Conservation (phyloP, 2,113 vertebrate genomes). For the Pantherophis guttatus region DNA sequence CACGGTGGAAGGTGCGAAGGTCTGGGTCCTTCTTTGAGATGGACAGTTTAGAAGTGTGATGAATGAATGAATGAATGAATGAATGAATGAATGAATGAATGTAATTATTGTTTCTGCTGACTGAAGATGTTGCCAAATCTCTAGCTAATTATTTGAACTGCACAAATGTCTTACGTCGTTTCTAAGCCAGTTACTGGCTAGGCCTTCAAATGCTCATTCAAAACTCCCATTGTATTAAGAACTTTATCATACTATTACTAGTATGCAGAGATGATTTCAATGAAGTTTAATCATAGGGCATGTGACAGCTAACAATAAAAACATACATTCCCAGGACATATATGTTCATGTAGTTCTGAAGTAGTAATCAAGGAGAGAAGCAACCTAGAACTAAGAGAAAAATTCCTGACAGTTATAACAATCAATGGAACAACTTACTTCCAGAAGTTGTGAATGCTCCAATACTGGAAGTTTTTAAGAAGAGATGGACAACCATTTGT, state of each 20-base stretch:
- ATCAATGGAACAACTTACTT: too few relatives aligned
- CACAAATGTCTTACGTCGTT: neutral
- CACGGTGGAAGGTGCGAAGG: too few relatives aligned
- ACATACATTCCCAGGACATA: neutral
- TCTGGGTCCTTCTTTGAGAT: neutral
- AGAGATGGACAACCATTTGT: too few relatives aligned
- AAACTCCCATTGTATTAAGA: neutral
- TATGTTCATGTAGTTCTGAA: neutral
- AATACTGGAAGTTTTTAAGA: too few relatives aligned
- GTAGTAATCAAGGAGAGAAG: neutral
- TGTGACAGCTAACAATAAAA: neutral
- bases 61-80: neutral
- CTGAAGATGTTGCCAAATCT: neutral
- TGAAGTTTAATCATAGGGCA: neutral
- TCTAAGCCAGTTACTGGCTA: neutral
- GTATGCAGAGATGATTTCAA: neutral
- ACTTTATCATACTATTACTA: neutral
- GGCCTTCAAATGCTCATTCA: neutral
- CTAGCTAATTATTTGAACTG: neutral
- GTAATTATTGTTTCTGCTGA: neutral
- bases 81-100: neutral
- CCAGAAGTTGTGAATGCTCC: too few relatives aligned
- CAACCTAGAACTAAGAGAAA: too few relatives aligned
- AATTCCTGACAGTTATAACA: too few relatives aligned
- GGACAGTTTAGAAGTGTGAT: neutral